A percentile compares a stretch with the other conserved stretches of the same genome.
These are phyloP conservation scores for Battus philenor DNA, from an alignment of 1,140 invertebrate species.

Conservation along the genomic window DNA sequence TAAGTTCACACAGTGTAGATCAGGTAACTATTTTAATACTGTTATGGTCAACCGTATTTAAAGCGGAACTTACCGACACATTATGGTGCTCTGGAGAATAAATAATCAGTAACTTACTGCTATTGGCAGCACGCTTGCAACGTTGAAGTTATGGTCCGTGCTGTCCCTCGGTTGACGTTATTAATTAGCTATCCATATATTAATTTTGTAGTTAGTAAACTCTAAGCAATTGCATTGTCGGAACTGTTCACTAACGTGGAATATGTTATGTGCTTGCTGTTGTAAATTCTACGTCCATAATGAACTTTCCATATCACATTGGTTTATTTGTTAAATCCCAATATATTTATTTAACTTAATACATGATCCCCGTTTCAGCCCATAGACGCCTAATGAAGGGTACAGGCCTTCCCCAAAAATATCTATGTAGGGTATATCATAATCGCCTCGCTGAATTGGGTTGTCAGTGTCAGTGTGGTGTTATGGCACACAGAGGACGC, in stretches of 20 bases:
- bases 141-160: constrained; percentile 1
- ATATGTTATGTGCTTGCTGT: neutral
- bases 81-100: neutral
- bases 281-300: neutral
- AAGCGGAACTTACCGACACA: neutral
- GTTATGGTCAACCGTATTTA: neutral
- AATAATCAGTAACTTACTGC: neutral
- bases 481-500: no score
- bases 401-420: no score
- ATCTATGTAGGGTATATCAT: no score
- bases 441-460: no score
- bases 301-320: neutral
- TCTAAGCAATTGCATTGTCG: neutral
- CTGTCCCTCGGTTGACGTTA: neutral
- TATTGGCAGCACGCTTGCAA: neutral
- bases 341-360: neutral
- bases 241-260: neutral
- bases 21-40: no score
- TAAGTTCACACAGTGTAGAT: no score
- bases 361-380: no score
- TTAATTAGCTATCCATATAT: constrained; percentile 1
- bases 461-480: no score
- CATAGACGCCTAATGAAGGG: no score
- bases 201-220: neutral
- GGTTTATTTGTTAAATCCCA: neutral